Evolutionary conservation across 2,888 invertebrate genomes (phyloP), one percentile per base, ranked within the genome.

Genomic region (Drosophila parthenogenetica): DNA sequence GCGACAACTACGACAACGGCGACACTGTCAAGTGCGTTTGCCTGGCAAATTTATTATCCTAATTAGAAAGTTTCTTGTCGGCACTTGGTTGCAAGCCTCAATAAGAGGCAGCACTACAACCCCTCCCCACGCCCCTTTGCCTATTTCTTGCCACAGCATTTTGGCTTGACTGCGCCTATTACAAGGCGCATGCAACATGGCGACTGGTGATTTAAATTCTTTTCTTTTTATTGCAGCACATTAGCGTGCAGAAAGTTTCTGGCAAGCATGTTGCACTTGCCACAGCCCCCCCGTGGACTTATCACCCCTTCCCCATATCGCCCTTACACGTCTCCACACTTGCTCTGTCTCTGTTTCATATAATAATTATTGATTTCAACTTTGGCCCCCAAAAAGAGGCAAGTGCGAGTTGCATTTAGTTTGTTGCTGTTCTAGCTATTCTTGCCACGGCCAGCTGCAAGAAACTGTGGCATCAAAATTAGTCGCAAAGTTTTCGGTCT

Each of bases 51-150:
- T 90, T 90, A 91, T 91, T 85, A 83, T 78, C 78, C 89, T 90
- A 90, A 91, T 90, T 91, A 91, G 84, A 90, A 84, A 87, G 84
- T 79, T 81, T 88, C 73, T 83, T 89, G 81, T 87, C 84, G 81
- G 69, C 89, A 77, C 88, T 83, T 76, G 65, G 60, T 54, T 62
- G 65, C 72, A 66, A 74, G 73, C 71, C 70, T 75, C 76, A 69
- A 62, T 63, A 48, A 59, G 58, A 55, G 48, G 19, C n/a, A 4
- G 19, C 25, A 14, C 29, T 35, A 3, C 51, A 57, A 35, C 17
- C 42, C 35, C 16, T 3, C 11, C 14, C 25, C 40, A 32, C 22
- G 1, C 8, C 29, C 29, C 29, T 29, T 8, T 29, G 8, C 29
- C 8, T 29, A 29, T 2, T 19, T 14, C 17, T 39, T 16, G 13